Evolutionary conservation across 2,113 vertebrate species (phyloP), one percentile per base, ranked within the genome.

Genomic region (Lepus timidus): DNA sequence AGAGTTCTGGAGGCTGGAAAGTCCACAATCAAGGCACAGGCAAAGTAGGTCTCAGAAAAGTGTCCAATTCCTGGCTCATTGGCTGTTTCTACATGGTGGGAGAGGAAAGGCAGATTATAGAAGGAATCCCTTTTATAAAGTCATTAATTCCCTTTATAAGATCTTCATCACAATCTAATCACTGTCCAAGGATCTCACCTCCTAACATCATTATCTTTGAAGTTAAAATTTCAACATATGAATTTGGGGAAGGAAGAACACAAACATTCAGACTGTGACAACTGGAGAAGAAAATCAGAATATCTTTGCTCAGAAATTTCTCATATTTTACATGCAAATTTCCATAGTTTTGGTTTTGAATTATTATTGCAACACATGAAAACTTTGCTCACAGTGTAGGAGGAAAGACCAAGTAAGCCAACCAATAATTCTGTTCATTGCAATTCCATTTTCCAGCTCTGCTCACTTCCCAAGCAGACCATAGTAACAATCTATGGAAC

Each of bases 261-360:
- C 12, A 91, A 20, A 64, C 4, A 49, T 52, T n/a, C 3, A 31
- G 4, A 17, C 11, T 70, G 36, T 23, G 82, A 12, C 49, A 70
- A 91, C 16, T 39, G 20, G 17, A 65, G 58, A 62, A 84, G 49
- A 62, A 74, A 80, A 39, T 13, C 31, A 22, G 27, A 83, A 44
- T 79, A 52, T 65, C 88, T 93, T 9, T 84, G 65, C 44, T 83
- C 49, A 73, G 12, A 79, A 58, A 36, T 91, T 88, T 76, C 67
- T 62, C 6, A 74, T 67, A 64, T 65, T 94, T 67, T 25, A 29
- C 55, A 65, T 4, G 4, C 20, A 84, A 74, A 9, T 16, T 22
- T 75, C 36, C 88, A 9, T 6, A 85, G 36, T 0, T 1, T 58
- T 93, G 61, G 9, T 92, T 80, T 86, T 64, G 29, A 83, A 64